Evolutionary conservation across 2,113 vertebrate genomes (phyloP).

Genomic region (Meleagris gallopavo): DNA sequence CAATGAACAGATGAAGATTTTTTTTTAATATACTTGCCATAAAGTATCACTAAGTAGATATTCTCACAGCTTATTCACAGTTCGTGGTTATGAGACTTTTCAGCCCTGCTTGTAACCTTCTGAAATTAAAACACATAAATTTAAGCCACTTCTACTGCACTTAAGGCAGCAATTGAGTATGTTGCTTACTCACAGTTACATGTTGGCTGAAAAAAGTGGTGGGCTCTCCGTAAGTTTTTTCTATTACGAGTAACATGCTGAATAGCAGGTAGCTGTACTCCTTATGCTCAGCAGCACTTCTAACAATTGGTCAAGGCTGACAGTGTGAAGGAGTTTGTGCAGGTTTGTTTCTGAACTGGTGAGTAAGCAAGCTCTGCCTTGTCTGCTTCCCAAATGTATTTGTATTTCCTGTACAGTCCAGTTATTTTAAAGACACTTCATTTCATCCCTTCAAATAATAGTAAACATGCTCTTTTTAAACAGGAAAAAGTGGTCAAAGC

Average conservation of each 20-base stretch:
- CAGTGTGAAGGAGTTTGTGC: background rate
- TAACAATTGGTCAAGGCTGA: background rate
- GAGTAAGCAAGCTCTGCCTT: background rate
- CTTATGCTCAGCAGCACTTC: background rate
- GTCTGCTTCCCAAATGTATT: background rate
- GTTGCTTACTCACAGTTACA: background rate
- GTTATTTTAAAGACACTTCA: constrained; percentile 4
- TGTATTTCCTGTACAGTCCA: constrained; percentile 20
- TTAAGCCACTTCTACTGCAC: background rate
- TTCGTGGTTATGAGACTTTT: background rate
- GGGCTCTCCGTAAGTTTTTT: background rate
- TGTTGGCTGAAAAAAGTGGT: background rate
- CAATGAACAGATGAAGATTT: background rate
- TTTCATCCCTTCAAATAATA: background rate
- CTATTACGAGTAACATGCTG: background rate
- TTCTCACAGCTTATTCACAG: background rate
- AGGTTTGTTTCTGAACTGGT: background rate
- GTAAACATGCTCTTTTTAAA: background rate
- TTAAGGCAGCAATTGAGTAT: background rate
- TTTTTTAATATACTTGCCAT: background rate
- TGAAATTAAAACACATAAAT: background rate
- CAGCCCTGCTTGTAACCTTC: background rate
- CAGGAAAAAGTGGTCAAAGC: constrained; percentile 7
- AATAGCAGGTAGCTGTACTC: background rate
- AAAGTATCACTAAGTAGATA: background rate